Evolutionary conservation across 1,140 invertebrate genomes (phyloP), one percentile per base, ranked within the genome.

Genomic region (Maconellicoccus hirsutus): DNA sequence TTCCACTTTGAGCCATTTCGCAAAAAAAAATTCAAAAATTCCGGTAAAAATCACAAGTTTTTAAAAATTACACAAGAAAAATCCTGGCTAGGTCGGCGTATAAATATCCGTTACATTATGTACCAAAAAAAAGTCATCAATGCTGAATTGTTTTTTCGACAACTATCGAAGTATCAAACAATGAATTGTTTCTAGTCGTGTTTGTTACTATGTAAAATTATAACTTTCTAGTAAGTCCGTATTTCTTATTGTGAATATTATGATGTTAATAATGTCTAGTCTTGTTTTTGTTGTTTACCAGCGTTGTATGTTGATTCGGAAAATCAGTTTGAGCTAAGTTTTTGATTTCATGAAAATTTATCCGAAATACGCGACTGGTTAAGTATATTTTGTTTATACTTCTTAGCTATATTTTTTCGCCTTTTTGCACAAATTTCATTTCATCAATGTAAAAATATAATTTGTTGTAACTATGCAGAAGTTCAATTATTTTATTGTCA

Each of bases 131-230:
- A n/a, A n/a, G n/a, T n/a, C n/a, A n/a, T n/a, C n/a, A n/a, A n/a
- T n/a, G n/a, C 25, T 66, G 8, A 16, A 25, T 26, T 12, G 2
- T 23, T 66, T 66, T 66, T 4, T 66, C 25, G 21, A 25, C 4
- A 10, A n/a, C 16, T 66, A 25, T 66, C 25, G 8, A 26, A 66
- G 61, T 66, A 66, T 66, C 19, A 66, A 66, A 66, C 61, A 4
- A 66, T 25, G 21, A 8, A 66, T 26, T 66, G 21, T 66, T 25
- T 66, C 61, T 66, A 66, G 61, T 66, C 61, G 25, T 66, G 61
- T 66, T 66, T 66, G 61, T 66, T 66, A 66, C 61, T 66, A 25
- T 52, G n/a, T 52, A 52, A 52, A 52, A 52, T 16, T 6, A 52
- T 52, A 16, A 52, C 42, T 52, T 52, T 52, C 42, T 16, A 16